A percentile compares a stretch with the other conserved stretches of the same genome.
phyloP scores from a whole-genome alignment of 2,113 vertebrate genomes.

The Bettongia penicillata region DNA sequence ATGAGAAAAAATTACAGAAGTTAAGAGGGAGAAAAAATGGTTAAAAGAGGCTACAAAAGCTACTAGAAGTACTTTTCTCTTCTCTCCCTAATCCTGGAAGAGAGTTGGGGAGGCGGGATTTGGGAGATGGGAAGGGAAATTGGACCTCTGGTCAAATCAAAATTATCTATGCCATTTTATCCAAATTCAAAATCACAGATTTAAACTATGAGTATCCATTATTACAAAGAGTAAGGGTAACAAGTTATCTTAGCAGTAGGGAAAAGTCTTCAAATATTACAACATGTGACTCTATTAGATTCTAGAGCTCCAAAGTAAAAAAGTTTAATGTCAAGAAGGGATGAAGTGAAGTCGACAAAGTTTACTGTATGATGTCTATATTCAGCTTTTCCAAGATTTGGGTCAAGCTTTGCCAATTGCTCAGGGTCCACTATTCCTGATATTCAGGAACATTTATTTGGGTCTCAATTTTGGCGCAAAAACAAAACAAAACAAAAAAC shows the following conservation, averaged over 20 bases:
- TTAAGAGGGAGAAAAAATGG: background rate
- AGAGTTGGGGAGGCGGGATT: background rate
- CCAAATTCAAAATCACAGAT: slow-evolving; percentile 38
- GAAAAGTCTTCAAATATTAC: slow-evolving; percentile 4
- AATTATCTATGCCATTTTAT: slow-evolving; percentile 27
- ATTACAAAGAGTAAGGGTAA: background rate
- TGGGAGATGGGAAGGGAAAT: background rate
- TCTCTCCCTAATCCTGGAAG: background rate
- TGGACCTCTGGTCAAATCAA: background rate
- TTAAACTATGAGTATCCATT: background rate
- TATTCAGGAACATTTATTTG: background rate
- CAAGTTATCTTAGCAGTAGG: background rate
- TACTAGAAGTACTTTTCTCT: slow-evolving; percentile 14
- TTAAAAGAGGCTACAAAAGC: slow-evolving; percentile 34
- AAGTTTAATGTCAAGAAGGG: background rate
- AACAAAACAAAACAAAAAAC: too few relatives aligned
- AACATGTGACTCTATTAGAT: background rate
- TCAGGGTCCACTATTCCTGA: background rate
- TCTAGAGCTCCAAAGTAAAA: background rate
- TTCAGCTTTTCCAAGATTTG: slow-evolving; percentile 21
- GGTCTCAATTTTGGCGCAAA: too few relatives aligned
- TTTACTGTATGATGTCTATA: slow-evolving; percentile 23
- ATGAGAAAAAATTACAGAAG: slow-evolving; percentile 1
- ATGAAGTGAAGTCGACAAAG: background rate
- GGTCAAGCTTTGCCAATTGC: background rate